These are phyloP conservation scores for Tachystola acroxantha DNA, from an alignment of 2,888 invertebrate species.

Conservation along the genomic window DNA sequence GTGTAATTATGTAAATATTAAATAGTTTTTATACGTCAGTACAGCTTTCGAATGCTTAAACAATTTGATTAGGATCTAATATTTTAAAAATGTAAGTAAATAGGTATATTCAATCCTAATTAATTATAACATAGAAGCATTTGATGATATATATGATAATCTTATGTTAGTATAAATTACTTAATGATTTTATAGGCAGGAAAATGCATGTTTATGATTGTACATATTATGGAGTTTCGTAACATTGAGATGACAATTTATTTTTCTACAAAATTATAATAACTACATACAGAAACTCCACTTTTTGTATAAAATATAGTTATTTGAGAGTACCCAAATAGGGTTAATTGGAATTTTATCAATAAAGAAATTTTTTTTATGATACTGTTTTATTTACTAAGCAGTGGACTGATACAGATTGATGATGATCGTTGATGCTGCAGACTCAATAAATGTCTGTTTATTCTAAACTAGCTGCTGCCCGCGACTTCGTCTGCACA, in stretches of 20 bases:
- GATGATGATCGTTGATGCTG: too few species aligned
- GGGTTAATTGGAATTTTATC: conserved; percentile 51
- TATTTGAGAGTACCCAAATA: conserved; percentile 35
- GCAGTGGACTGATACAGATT: too few species aligned
- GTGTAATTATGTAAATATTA: conserved; percentile 62
- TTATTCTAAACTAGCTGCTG: too few species aligned
- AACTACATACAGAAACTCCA: conserved; percentile 27
- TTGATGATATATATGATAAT: conserved; percentile 9
- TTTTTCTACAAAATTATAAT: conserved; percentile 65
- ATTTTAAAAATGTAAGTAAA: background rate
- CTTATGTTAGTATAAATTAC: conserved; percentile 24
- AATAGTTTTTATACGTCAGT: conserved; percentile 59
- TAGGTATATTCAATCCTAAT: conserved; percentile 25
- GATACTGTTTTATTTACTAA: conserved; percentile 21
- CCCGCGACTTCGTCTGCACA: too few species aligned
- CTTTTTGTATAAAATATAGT: conserved; percentile 45
- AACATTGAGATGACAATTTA: conserved; percentile 48
- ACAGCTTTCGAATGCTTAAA: conserved; percentile 11
- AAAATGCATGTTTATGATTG: conserved; percentile 29
- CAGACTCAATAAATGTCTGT: too few species aligned
- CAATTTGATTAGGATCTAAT: conserved; percentile 10
- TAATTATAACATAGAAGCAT: conserved; percentile 23
- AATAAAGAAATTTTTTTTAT: conserved; percentile 50
- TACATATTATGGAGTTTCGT: conserved; percentile 58
- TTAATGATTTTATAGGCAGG: conserved; percentile 20